phyloP scores from a whole-genome alignment of 2,888 invertebrate species.

The Scaptomyza polygonia region DNA sequence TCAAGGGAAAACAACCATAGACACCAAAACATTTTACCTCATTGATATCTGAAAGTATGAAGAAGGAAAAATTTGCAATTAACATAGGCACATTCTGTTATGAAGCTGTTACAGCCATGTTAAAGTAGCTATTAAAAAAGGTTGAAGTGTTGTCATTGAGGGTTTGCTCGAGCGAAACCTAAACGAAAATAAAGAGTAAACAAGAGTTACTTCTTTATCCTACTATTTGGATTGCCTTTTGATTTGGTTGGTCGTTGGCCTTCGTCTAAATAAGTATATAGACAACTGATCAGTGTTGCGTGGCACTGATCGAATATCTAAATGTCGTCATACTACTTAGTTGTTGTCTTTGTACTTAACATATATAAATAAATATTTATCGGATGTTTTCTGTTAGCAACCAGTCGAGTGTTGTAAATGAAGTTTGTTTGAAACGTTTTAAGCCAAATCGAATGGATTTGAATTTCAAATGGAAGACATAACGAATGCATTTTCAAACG shows the following conservation, averaged over 20 bases:
- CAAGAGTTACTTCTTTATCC: neutral
- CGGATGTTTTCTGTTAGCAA: neutral
- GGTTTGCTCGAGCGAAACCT: constrained; percentile 14
- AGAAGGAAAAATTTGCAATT: constrained; percentile 1
- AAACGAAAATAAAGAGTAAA: no score
- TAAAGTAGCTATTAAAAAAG: no score
- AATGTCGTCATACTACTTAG: neutral
- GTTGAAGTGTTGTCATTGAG: constrained; percentile 2
- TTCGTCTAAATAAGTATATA: no score
- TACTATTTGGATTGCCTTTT: constrained; percentile 11
- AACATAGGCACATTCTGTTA: neutral
- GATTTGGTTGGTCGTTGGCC: no score
- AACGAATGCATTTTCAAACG: no score
- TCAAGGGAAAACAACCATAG: constrained; percentile 92
- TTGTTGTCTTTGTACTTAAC: constrained; percentile 29
- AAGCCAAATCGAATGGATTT: no score
- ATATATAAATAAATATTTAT: neutral
- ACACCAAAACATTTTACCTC: constrained; percentile 90
- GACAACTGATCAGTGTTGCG: constrained; percentile 50
- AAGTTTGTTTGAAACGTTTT: no score
- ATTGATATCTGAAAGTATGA: constrained; percentile 77
- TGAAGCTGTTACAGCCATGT: no score
- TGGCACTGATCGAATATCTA: constrained; percentile 17
- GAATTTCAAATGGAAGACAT: no score
- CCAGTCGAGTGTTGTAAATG: no score